Evolutionary conservation across 2,888 invertebrate genomes (phyloP), one percentile per base, ranked within the genome.

Genomic region (Autographa gamma): DNA sequence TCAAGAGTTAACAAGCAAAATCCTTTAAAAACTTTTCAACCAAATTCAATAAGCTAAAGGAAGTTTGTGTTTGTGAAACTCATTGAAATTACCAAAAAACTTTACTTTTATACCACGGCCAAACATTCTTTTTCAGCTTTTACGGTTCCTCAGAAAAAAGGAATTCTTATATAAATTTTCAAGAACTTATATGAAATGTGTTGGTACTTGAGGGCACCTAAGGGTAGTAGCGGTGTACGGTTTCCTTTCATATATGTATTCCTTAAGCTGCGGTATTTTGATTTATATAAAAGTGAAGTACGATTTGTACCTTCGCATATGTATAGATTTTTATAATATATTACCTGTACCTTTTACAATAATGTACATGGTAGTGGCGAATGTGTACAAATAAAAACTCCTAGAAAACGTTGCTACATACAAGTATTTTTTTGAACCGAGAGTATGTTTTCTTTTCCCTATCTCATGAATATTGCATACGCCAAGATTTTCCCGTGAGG

Each of bases 1-100:
- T 80, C 56, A 81, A 77, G 72, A 81, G 66, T 66, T 74, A 77
- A 83, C 73, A 78, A 75, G 73, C 60, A 77, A 81, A 77, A 83
- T 81, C 71, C 79, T 73, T 83, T 83, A 72, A 62, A 63, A 74
- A 74, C 56, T 75, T 83, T 64, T 71, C 63, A 71, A 67, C 70
- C 65, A 67, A 81, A 81, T 81, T 77, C 75, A 81, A 81, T 74
- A 82, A 77, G 69, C 48, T 52, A 19, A 83, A 73, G 58, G 61
- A 77, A 72, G 81, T 83, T 83, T 74, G 62, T 71, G 73, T 74
- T 73, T 70, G 71, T 54, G 4, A 74, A 74, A 71, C 64, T 77
- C 81, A 71, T 77, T 80, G 74, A 80, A 77, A 73, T 77, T 72
- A 70, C 77, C 61, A 69, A 83, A 79, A 77, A 81, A 81, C 70